These are phyloP conservation scores for Cheirogaleus medius DNA, from an alignment of 2,113 vertebrate species.

Conservation along the genomic window DNA sequence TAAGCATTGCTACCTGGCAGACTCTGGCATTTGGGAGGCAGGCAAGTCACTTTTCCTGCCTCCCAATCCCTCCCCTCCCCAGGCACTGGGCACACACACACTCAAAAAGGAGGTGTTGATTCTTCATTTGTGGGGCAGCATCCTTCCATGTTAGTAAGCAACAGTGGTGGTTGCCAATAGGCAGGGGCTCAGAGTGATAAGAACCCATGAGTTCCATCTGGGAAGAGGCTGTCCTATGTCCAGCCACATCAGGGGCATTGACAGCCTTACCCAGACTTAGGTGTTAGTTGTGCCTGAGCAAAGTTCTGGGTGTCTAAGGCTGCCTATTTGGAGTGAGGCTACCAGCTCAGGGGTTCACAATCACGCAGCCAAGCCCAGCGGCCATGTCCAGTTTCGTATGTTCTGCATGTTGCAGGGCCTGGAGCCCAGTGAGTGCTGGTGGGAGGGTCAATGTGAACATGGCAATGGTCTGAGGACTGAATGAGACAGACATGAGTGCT, in stretches of 20 bases:
- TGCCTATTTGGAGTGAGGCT: neutral
- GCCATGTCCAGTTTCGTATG: neutral
- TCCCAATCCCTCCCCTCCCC: neutral
- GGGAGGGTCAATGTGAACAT: fast-evolving
- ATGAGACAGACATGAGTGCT: neutral
- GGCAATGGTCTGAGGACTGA: no score
- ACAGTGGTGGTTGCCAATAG: no score
- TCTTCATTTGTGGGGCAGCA: neutral
- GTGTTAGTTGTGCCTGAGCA: fast-evolving
- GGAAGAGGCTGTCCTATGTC: neutral
- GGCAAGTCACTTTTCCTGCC: no score
- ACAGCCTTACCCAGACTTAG: neutral
- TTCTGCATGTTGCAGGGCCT: fast-evolving
- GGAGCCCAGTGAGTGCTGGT: fast-evolving
- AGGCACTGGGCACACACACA: fast-evolving
- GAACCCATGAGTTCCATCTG: neutral
- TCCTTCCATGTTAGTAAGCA: neutral
- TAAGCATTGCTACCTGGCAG: neutral
- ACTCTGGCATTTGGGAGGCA: neutral
- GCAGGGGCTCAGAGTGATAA: neutral
- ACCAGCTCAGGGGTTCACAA: neutral
- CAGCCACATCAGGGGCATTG: fast-evolving
- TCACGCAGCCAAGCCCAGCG: neutral
- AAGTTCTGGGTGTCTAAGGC: neutral
- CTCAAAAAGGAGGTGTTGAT: no score